Conservation (phyloP, 2,888 invertebrate species). For the Sarcophaga carnaria region DNA sequence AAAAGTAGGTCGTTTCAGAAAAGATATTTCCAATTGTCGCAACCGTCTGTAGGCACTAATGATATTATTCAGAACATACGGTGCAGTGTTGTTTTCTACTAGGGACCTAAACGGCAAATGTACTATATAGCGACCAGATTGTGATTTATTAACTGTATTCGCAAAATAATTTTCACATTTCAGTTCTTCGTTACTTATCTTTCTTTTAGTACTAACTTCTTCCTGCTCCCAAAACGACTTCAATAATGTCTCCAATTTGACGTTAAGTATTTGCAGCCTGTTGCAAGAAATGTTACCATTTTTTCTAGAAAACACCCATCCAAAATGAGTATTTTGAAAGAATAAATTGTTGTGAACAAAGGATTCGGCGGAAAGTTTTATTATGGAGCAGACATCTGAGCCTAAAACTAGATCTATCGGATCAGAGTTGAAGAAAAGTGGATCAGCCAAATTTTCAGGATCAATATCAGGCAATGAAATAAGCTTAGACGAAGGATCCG, state of each 20-base stretch:
- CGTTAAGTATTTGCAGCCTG: no score
- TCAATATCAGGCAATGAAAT: no score
- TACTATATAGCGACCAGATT: conserved; percentile 44
- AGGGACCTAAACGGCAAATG: conserved; percentile 46
- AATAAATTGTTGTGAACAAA: not conserved
- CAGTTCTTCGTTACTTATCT: conserved; percentile 10
- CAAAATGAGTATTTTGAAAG: conserved; percentile 54
- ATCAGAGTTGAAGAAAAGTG: no score
- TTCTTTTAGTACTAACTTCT: conserved; percentile 9
- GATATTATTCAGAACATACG: conserved; percentile 12
- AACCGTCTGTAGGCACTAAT: conserved; percentile 36
- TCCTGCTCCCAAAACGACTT: conserved; percentile 37
- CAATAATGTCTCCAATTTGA: no score
- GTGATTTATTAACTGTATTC: conserved; percentile 9
- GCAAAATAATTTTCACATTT: conserved; percentile 43
- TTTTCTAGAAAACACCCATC: conserved; percentile 42
- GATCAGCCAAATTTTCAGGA: no score
- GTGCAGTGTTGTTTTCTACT: not conserved
- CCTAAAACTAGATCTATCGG: no score
- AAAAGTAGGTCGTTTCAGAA: no score
- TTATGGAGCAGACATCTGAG: no score
- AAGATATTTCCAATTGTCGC: not conserved
- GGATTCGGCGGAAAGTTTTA: no score
- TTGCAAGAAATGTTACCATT: no score
- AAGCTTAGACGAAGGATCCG: no score